Evolutionary conservation across 2,113 vertebrate species (phyloP).

Genomic region (Cathartes aura): DNA sequence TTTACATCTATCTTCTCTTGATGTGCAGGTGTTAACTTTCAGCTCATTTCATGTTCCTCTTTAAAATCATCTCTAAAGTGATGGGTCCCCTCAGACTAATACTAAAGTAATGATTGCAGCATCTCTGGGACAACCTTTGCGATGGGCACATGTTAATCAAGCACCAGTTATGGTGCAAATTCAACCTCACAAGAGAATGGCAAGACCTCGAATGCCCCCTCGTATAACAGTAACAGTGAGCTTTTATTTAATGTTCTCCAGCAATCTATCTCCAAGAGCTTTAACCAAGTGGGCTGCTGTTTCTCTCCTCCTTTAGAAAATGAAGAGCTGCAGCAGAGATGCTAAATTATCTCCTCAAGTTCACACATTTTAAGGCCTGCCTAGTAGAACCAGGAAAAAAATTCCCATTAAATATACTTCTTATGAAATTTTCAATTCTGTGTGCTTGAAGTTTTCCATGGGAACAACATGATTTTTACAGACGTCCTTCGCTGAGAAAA

Average conservation of each 20-base stretch:
- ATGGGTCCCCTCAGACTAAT: background rate
- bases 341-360: background rate
- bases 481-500: background rate
- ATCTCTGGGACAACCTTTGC: slow-evolving; percentile 13
- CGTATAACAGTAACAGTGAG: background rate
- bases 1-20: background rate
- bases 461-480: background rate
- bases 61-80: background rate
- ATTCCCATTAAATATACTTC: background rate
- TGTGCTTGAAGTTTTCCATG: background rate
- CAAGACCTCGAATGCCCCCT: background rate
- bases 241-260: slow-evolving; percentile 28
- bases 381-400: background rate
- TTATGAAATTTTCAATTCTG: background rate
- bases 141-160: slow-evolving; percentile 12
- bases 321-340: background rate
- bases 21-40: background rate
- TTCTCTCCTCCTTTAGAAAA: background rate
- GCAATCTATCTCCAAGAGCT: background rate
- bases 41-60: slow-evolving; percentile 1
- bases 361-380: background rate
- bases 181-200: background rate
- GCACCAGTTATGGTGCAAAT: background rate
- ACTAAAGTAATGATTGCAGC: background rate
- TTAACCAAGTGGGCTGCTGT: slow-evolving; percentile 3